Evolutionary conservation across 1,140 invertebrate genomes (phyloP).

Genomic region (Orchestia grillus): DNA sequence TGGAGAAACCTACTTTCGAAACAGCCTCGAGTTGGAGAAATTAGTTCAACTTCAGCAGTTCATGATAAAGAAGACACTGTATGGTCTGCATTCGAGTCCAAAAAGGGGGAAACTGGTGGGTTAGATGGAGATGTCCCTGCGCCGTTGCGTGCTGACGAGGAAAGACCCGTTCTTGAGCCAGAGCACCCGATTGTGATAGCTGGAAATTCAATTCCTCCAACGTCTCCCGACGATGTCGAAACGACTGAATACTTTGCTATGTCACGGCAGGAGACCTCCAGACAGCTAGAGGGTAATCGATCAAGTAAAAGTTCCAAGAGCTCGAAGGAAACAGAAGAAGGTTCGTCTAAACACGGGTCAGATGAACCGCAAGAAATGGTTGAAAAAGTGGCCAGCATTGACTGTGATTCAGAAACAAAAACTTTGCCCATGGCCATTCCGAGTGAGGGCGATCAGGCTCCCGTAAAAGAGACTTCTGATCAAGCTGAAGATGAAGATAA

Average conservation of each 20-base stretch:
- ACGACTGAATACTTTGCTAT: conserved; percentile 29
- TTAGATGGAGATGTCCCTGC: not conserved
- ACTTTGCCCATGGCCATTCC: not conserved
- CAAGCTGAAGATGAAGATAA: not conserved
- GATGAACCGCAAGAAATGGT: not conserved
- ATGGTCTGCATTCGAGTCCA: not conserved
- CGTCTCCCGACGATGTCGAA: not conserved
- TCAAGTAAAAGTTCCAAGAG: conserved; percentile 45
- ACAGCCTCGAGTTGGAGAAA: conserved; percentile 1
- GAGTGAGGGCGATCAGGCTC: not conserved
- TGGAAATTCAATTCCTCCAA: not conserved
- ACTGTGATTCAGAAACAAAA: not conserved
- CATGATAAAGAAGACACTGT: not conserved
- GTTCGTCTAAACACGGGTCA: not conserved
- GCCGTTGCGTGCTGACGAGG: not conserved
- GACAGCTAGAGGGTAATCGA: not conserved
- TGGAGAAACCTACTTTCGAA: conserved; percentile 23
- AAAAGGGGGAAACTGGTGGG: not conserved
- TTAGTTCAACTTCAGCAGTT: not conserved
- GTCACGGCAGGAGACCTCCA: conserved; percentile 26
- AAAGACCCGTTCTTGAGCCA: not conserved
- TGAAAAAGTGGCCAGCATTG: not conserved
- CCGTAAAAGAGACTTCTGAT: not conserved
- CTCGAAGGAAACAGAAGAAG: conserved; percentile 37
- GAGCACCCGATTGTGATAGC: not conserved